Base-by-base conservation (phyloP, 1,140 invertebrate genomes). In the Drosophila neocordata region DNA sequence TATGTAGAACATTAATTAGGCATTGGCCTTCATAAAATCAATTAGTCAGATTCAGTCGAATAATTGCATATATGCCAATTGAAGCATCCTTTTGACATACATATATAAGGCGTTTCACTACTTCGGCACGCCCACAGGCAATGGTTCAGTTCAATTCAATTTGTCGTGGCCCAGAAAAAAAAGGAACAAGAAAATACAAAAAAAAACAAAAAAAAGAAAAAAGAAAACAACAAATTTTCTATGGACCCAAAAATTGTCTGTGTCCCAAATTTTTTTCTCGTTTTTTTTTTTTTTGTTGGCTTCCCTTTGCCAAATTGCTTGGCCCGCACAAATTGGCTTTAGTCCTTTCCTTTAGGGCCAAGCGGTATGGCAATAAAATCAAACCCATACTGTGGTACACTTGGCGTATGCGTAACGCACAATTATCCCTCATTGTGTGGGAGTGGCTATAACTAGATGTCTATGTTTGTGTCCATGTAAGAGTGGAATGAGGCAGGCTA, bases 361-460 rank as follows among this genome's bases (percentile, higher is more conserved):
- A 57, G 34, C 55, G 56, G 48, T 55, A 27, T 51, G 63, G 58
- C 82, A 85, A 85, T 87, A 85, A 87, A 85, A 77, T 87, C 73
- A 85, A 77, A 75, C 69, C 66, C 69, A 69, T 68, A 69, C 71
- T 63, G 58, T 64, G 59, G 65, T 64, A 7, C 77, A 87, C 72
- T 75, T 75, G 82, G 73, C 82, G 77, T 85, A 74, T 85, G 81
- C 81, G 81, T 85, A 85, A 85, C 82, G 84, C 74, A 87, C 81
- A 85, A 87, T 87, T 82, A 87, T 87, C 65, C 70, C 65, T 72
- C 62, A 85, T 78, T 82, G 81, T 74, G 78, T 87, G 81, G 81
- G 81, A 59, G 82, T 84, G 66, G 56, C 81, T 48, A 48, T 48
- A 48, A 48, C 41, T 48, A 48, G 41, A 48, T 20, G 18, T 20